phyloP scores from a whole-genome alignment of 2,888 invertebrate genomes.

The Patella pellucida region DNA sequence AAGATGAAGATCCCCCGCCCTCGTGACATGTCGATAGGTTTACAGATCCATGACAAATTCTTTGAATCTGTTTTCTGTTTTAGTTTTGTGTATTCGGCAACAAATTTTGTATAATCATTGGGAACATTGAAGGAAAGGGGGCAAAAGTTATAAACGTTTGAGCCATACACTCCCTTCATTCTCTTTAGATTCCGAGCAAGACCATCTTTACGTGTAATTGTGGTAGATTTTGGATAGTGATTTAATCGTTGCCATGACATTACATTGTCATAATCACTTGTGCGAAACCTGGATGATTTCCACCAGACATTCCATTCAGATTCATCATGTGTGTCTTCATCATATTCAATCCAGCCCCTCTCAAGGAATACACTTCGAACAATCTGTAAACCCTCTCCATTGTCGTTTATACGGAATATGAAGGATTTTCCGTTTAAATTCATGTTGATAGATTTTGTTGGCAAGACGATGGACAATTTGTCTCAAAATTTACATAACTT shows the following conservation, averaged over 20 bases:
- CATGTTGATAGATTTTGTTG: too few species aligned
- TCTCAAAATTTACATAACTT: too few species aligned
- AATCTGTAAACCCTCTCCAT: constrained; percentile 65
- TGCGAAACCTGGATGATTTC: constrained; percentile 82
- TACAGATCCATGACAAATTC: constrained; percentile 82
- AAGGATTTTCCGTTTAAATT: constrained; percentile 31
- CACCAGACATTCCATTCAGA: constrained; percentile 87
- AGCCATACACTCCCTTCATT: constrained; percentile 85
- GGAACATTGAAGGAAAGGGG: constrained; percentile 87
- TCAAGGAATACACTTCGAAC: constrained; percentile 80
- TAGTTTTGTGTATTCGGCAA: constrained; percentile 78
- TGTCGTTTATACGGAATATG: constrained; percentile 65
- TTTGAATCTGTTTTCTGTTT: constrained; percentile 51
- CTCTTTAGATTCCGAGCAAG: constrained; percentile 81
- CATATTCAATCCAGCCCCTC: constrained; percentile 85
- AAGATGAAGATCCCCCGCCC: constrained; percentile 87
- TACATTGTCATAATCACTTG: constrained; percentile 60
- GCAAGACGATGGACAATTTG: too few species aligned
- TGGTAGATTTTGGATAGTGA: constrained; percentile 81
- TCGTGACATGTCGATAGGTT: constrained; percentile 88
- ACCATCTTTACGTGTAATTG: constrained; percentile 88
- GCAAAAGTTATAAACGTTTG: constrained; percentile 79
- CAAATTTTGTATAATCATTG: constrained; percentile 85
- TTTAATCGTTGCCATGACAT: constrained; percentile 75
- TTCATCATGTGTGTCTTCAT: constrained; percentile 73